Conservation (phyloP, 2,797 vertebrate genomes). For the Phrynocephalus vlangalii region DNA sequence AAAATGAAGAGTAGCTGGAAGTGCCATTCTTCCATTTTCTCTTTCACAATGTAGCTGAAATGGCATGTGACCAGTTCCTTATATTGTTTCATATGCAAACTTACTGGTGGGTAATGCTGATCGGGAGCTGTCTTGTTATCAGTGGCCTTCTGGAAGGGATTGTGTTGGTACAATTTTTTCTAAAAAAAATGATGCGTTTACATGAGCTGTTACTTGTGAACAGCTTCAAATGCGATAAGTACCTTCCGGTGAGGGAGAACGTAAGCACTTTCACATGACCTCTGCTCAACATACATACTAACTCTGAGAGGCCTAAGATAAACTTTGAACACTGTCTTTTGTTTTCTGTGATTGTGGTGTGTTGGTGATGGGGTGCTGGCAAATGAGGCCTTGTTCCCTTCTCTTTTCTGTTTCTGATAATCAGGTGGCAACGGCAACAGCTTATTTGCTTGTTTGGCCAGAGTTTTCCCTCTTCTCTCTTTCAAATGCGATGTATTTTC, state of each 20-base stretch:
- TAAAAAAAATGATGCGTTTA: background rate
- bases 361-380: background rate
- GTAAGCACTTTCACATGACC: background rate
- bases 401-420: conserved; percentile 39
- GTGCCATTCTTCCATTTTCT: background rate
- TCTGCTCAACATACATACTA: background rate
- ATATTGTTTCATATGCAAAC: background rate
- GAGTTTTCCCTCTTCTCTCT: conserved; percentile 44
- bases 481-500: background rate
- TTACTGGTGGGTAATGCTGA: background rate
- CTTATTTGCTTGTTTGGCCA: conserved; percentile 35
- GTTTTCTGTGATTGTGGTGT: background rate
- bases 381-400: conserved; percentile 49
- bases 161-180: no score
- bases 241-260: background rate
- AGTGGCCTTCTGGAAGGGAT: background rate
- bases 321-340: background rate
- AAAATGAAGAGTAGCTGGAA: background rate
- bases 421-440: conserved; percentile 62
- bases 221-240: background rate
- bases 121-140: background rate
- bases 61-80: no score
- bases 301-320: background rate
- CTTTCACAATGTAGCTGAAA: background rate
- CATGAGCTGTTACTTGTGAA: background rate